These are phyloP conservation scores for Protobothrops flavoviridis DNA, from an alignment of 2,113 vertebrate species.

Conservation along the genomic window DNA sequence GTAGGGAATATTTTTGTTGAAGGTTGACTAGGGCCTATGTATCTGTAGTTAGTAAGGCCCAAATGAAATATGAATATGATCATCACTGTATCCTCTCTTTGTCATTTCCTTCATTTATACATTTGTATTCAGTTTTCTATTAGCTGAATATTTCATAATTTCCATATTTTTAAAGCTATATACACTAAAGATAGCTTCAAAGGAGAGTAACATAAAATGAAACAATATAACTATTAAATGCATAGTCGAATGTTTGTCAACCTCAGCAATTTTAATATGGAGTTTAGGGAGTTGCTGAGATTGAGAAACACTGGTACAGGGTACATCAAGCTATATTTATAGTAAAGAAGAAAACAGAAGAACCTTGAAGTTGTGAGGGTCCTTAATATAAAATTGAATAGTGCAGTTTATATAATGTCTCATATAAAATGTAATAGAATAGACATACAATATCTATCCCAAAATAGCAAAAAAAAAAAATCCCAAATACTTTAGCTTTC, in stretches of 20 bases:
- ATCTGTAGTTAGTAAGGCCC: not conserved
- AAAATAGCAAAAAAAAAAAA: constrained; percentile 37
- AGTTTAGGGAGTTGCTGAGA: not conserved
- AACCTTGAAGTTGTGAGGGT: not conserved
- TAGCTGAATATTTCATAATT: not conserved
- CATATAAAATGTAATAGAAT: not conserved
- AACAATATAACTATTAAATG: not conserved
- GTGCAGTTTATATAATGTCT: not conserved
- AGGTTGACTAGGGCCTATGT: not conserved
- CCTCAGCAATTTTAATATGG: not conserved
- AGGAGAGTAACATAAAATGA: not conserved
- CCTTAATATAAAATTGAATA: not conserved
- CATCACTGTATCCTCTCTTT: not conserved
- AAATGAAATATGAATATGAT: not conserved
- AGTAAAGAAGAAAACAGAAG: not conserved
- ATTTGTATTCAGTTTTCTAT: not conserved
- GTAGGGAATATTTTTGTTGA: not conserved
- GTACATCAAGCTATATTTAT: not conserved
- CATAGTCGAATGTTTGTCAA: not conserved
- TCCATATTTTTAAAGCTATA: not conserved
- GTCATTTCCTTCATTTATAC: not conserved
- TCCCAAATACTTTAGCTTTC: not conserved
- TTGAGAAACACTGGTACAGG: not conserved
- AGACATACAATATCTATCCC: not conserved
- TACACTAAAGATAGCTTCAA: not conserved